Conservation (phyloP, 1,140 invertebrate genomes). For the Pentalonia nigronervosa region DNA sequence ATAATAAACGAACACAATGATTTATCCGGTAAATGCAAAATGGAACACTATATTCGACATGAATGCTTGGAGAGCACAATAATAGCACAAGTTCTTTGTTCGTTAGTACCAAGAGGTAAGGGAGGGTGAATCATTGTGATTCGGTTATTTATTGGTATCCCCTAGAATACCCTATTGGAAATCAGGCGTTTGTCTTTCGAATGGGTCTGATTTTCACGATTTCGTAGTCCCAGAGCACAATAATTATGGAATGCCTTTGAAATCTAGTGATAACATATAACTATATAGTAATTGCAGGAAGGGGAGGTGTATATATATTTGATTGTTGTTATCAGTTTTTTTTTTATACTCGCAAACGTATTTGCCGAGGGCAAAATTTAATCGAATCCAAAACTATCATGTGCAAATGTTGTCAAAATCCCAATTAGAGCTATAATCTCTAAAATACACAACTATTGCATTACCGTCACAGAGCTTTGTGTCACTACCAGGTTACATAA, state of each 20-base stretch:
- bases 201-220: constrained; percentile 7
- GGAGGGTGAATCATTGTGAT: neutral
- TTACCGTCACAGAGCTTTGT: constrained; percentile 24
- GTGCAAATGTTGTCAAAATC: constrained; percentile 28
- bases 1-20: neutral
- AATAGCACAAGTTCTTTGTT: constrained; percentile 38
- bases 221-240: neutral
- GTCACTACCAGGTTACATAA: neutral
- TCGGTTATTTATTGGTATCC: constrained; percentile 24
- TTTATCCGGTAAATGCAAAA: constrained; percentile 20
- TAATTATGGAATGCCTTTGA: constrained; percentile 19
- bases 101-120: neutral
- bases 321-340: neutral
- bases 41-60: neutral
- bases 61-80: constrained; percentile 18
- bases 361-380: neutral
- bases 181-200: constrained; percentile 31
- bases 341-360: neutral
- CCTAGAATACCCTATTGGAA: constrained; percentile 16
- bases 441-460: constrained; percentile 51
- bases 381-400: neutral
- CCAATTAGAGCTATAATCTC: constrained; percentile 2
- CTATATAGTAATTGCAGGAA: neutral
- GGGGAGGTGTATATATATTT: neutral
- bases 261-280: neutral